Evolutionary conservation across 2,888 invertebrate species (phyloP).

Genomic region (Cartodere bifasciata): DNA sequence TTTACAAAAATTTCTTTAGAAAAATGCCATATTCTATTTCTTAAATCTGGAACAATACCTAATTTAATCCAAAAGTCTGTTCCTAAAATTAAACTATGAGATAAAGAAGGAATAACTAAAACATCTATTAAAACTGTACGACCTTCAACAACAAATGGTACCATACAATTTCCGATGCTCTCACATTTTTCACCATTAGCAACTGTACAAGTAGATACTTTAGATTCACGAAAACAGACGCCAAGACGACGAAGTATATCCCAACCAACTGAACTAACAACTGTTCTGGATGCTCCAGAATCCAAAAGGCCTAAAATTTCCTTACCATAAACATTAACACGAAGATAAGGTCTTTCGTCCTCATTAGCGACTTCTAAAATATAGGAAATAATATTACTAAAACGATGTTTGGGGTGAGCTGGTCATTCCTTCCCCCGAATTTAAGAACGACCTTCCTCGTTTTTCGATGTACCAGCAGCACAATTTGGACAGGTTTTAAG

Average conservation of each 20-base stretch:
- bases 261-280: constrained; percentile 6
- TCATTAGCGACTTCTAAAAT: constrained; percentile 10
- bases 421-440: constrained; percentile 3
- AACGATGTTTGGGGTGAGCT: constrained; percentile 4
- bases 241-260: constrained; percentile 1
- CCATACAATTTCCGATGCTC: constrained; percentile 9
- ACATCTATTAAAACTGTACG: constrained; percentile 10
- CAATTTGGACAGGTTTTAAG: constrained; percentile 12
- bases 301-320: constrained; percentile 7
- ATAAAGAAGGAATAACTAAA: constrained; percentile 12
- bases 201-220: constrained; percentile 7
- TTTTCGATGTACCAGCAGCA: constrained; percentile 13
- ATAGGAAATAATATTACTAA: too few relatives aligned
- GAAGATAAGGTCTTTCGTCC: constrained; percentile 9
- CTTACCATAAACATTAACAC: constrained; percentile 5
- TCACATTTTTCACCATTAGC: constrained; percentile 13
- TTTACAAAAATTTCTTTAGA: not conserved
- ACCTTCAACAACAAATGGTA: constrained; percentile 11
- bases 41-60: constrained; percentile 15
- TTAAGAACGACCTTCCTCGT: constrained; percentile 9
- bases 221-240: not conserved
- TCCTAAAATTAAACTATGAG: constrained; percentile 12
- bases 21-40: constrained; percentile 14
- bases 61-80: constrained; percentile 14
- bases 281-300: constrained; percentile 9